Evolutionary conservation across 2,797 vertebrate genomes (phyloP), one percentile per base, ranked within the genome.

Genomic region (Clamator glandarius): DNA sequence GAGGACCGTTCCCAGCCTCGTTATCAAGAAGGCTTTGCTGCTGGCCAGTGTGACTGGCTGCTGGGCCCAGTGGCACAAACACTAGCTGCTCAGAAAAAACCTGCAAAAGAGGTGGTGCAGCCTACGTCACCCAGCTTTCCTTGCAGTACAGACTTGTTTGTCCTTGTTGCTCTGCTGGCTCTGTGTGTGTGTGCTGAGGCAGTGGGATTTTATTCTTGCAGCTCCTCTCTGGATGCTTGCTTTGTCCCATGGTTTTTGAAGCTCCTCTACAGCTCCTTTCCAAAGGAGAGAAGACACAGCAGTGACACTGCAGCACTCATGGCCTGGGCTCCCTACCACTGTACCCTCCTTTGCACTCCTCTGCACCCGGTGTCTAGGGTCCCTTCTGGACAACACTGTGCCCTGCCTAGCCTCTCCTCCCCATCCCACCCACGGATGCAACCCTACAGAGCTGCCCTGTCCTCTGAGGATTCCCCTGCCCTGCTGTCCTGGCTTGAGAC

Each of bases 141-240:
- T 41, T 51, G 33, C 41, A 35, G 44, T 0, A 0, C 58, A 59
- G 58, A 33, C 21, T 41, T 14, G 7, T 28, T 36, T 2, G 1
- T 55, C 41, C 17, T 9, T 51, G 16, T 26, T 72, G 28, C 31
- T 10, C 17, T 41, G 39, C 39, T n/a, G 48, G 9, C 26, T 55
- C 48, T 3, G 2, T 8, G 24, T 8, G 15, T 13, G 19, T 1
- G 3, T 50, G 31, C 13, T 50, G 52, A 21, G 21, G 41, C 46
- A 21, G 41, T 7, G n/a, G 54, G 26, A 29, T 50, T 59, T 42
- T 20, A 19, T 20, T 42, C 28, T 63, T 69, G 23, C 2, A 5
- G 39, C 12, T 31, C 31, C 19, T 11, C 8, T 64, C n/a, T 54
- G 51, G 28, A 23, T 48, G 28, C 29, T 23, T 26, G 17, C 76